A percentile compares a stretch with the other conserved stretches of the same genome.
phyloP scores from a whole-genome alignment of 1,140 invertebrate species.

The Bombus haemorrhoidalis region DNA sequence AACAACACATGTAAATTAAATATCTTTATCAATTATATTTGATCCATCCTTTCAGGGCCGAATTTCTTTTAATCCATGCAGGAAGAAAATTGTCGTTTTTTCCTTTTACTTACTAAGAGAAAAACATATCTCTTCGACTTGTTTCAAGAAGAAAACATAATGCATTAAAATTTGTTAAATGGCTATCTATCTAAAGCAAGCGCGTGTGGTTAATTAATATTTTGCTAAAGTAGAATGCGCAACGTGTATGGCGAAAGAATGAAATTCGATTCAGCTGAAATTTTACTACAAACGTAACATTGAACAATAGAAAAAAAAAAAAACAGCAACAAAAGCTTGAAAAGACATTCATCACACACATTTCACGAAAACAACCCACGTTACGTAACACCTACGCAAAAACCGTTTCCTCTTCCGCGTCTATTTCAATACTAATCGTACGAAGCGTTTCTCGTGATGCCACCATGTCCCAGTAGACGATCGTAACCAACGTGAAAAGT shows the following conservation, averaged over 20 bases:
- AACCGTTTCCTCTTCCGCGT: constrained; percentile 42
- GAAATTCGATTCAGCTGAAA: too few relatives aligned
- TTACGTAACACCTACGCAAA: constrained; percentile 29
- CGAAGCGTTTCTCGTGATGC: not conserved
- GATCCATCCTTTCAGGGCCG: not conserved
- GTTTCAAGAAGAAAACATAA: too few relatives aligned
- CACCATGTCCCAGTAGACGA: not conserved
- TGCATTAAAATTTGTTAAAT: too few relatives aligned
- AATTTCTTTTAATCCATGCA: not conserved
- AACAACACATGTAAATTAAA: too few relatives aligned
- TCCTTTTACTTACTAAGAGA: not conserved
- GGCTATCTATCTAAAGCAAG: too few relatives aligned
- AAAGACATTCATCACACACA: not conserved
- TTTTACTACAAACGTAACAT: not conserved
- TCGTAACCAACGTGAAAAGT: not conserved
- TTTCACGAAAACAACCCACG: constrained; percentile 6
- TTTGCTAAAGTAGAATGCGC: too few relatives aligned
- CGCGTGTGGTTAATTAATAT: too few relatives aligned
- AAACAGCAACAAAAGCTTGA: not conserved
- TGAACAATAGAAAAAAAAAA: not conserved
- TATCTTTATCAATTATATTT: too few relatives aligned
- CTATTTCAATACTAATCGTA: constrained; percentile 45
- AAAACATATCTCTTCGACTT: too few relatives aligned
- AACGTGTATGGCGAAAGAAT: too few relatives aligned
- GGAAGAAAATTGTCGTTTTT: not conserved